A percentile compares a stretch with the other conserved stretches of the same genome.
phyloP scores from a whole-genome alignment of 2,888 invertebrate species.

The Leucoptera coffeella region DNA sequence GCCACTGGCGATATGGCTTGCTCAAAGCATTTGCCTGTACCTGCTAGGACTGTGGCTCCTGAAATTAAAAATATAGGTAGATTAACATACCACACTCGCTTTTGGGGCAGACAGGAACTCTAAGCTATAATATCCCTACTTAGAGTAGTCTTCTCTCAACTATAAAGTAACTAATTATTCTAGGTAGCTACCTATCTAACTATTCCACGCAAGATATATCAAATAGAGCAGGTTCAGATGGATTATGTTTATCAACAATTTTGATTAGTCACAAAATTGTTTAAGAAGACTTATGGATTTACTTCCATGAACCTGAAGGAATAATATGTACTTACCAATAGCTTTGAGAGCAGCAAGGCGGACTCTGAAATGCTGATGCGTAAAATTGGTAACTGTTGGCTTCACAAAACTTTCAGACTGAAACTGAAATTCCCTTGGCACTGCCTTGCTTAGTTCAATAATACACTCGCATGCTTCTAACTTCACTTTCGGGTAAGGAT shows the following conservation, averaged over 20 bases:
- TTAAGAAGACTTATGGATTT: too few species aligned
- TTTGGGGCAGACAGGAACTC: too few species aligned
- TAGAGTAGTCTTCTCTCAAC: too few species aligned
- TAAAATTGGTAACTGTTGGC: conserved; percentile 65
- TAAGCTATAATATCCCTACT: too few species aligned
- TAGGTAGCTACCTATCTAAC: too few species aligned
- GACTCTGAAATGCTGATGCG: conserved; percentile 79
- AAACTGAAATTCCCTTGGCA: conserved; percentile 67
- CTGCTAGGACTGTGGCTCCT: conserved; percentile 60
- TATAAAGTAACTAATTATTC: too few species aligned
- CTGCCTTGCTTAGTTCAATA: conserved; percentile 54
- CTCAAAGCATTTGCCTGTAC: conserved; percentile 66
- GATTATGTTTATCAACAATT: background rate
- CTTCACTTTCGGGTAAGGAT: conserved; percentile 77
- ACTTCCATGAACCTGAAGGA: background rate
- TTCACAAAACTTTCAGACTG: conserved; percentile 68
- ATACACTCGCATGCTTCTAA: conserved; percentile 70
- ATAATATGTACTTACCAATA: conserved; percentile 45
- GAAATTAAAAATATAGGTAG: too few species aligned
- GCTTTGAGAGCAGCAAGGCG: conserved; percentile 68
- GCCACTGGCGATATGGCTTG: conserved; percentile 74
- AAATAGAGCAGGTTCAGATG: too few species aligned
- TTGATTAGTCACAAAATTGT: background rate
- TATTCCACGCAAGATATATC: too few species aligned
- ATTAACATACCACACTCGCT: too few species aligned